Percentiles rank a stretch among this genome's conserved stretches.
Evolutionary conservation across 2,113 vertebrate species (phyloP).

Genomic region (Thunnus thynnus): DNA sequence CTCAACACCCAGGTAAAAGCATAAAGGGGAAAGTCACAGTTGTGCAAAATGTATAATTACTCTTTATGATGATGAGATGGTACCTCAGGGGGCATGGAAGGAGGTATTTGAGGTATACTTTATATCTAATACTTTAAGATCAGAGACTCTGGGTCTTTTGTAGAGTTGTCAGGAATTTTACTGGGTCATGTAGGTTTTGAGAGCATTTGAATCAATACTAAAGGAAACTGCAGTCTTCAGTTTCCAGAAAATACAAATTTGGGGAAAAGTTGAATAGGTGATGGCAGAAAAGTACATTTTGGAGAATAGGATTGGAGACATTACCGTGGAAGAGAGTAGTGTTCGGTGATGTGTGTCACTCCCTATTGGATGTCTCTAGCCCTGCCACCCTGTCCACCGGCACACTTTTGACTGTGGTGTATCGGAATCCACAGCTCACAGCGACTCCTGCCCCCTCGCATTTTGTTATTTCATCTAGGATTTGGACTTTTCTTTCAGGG

Average conservation of each 20-base stretch:
- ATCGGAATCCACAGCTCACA: slow-evolving; percentile 37
- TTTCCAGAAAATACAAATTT: slow-evolving; percentile 1
- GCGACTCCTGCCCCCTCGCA: slow-evolving; percentile 30
- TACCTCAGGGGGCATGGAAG: too few species aligned
- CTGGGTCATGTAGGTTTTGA: neutral
- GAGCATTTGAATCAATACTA: neutral
- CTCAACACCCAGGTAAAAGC: too few species aligned
- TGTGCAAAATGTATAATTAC: too few species aligned
- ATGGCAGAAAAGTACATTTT: slow-evolving; percentile 1
- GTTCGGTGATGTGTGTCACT: slow-evolving; percentile 49
- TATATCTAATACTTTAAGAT: neutral
- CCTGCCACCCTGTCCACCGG: neutral
- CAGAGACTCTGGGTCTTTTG: neutral
- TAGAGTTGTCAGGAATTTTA: neutral
- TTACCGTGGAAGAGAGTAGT: slow-evolving; percentile 10
- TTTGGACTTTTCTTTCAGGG: slow-evolving; percentile 23
- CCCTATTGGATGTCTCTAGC: slow-evolving; percentile 14
- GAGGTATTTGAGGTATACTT: too few species aligned
- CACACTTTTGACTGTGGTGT: slow-evolving; percentile 30
- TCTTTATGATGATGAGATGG: too few species aligned
- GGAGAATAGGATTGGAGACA: slow-evolving; percentile 1
- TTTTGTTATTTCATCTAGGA: slow-evolving; percentile 28
- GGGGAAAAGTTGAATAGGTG: slow-evolving; percentile 10
- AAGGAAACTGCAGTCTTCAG: neutral
- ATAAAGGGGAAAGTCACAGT: too few species aligned